Percentiles rank a stretch among this genome's conserved stretches.
These are phyloP conservation scores for Mycogona germanica DNA, from an alignment of 2,888 invertebrate genomes.

Conservation along the genomic window DNA sequence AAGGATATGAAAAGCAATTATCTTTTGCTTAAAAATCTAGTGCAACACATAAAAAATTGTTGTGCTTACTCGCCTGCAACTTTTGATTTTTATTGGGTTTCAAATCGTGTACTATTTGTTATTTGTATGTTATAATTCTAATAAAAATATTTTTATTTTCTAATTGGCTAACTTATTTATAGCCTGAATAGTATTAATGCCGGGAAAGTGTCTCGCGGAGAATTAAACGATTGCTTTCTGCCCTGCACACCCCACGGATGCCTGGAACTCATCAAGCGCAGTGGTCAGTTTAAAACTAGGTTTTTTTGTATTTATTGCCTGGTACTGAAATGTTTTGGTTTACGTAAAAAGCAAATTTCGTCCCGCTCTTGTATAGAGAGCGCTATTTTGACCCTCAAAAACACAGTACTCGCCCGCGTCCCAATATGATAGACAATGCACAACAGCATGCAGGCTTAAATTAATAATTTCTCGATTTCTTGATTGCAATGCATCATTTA, in stretches of 20 bases:
- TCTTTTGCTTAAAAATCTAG: too few species aligned
- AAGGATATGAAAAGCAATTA: too few species aligned
- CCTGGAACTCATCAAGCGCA: constrained; percentile 73
- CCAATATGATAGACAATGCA: neutral
- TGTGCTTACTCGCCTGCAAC: neutral
- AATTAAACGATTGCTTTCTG: constrained; percentile 66
- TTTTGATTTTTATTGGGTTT: neutral
- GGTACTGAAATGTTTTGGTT: neutral
- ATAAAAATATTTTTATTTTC: neutral
- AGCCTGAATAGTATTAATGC: constrained; percentile 87
- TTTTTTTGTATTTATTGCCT: too few species aligned
- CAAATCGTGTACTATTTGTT: neutral
- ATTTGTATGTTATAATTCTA: neutral
- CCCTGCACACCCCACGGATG: constrained; percentile 97
- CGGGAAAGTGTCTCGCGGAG: constrained; percentile 80
- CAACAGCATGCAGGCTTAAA: neutral
- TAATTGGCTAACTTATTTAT: constrained; percentile 13
- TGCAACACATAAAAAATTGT: neutral
- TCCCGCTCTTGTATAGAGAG: too few species aligned
- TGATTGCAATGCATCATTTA: constrained; percentile 35
- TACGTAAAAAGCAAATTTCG: too few species aligned
- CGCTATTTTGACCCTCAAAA: too few species aligned
- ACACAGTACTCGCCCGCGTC: too few species aligned
- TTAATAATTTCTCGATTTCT: too few species aligned
- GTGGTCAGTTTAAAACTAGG: constrained; percentile 34